Conservation (phyloP, 2,888 invertebrate genomes). For the Apotomis capreana region DNA sequence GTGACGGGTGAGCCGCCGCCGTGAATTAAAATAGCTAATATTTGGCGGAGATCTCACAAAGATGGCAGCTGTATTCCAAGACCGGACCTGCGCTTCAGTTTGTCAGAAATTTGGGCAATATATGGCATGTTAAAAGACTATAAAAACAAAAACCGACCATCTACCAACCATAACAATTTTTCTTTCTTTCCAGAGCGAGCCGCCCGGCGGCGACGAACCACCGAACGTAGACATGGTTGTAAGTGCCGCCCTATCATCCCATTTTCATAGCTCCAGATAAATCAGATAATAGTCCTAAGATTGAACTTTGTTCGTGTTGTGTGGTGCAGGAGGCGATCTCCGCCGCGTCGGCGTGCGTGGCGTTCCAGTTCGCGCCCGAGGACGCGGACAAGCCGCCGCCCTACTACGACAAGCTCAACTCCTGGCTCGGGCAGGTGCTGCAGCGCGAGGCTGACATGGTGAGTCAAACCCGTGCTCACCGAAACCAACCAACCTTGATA, state of each 20-base stretch:
- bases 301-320: neutral
- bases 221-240: constrained; percentile 70
- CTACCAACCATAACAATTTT: neutral
- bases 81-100: no score
- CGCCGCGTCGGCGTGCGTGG: constrained; percentile 90
- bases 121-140: no score
- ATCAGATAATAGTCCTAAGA: neutral
- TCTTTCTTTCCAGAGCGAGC: constrained; percentile 85
- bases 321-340: constrained; percentile 66
- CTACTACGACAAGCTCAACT: constrained; percentile 94
- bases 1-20: no score
- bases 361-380: constrained; percentile 92
- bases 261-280: constrained; percentile 6
- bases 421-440: constrained; percentile 95
- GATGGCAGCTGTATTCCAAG: no score
- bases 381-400: constrained; percentile 82
- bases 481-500: no score
- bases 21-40: no score
- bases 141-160: no score
- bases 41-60: no score
- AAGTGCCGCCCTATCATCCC: constrained; percentile 49
- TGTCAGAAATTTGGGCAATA: no score
- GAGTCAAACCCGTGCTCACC: constrained; percentile 12
- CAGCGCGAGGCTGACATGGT: constrained; percentile 93
- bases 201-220: constrained; percentile 89